Evolutionary conservation across 2,113 vertebrate genomes (phyloP), one percentile per base, ranked within the genome.

Genomic region (Siniperca knerii): DNA sequence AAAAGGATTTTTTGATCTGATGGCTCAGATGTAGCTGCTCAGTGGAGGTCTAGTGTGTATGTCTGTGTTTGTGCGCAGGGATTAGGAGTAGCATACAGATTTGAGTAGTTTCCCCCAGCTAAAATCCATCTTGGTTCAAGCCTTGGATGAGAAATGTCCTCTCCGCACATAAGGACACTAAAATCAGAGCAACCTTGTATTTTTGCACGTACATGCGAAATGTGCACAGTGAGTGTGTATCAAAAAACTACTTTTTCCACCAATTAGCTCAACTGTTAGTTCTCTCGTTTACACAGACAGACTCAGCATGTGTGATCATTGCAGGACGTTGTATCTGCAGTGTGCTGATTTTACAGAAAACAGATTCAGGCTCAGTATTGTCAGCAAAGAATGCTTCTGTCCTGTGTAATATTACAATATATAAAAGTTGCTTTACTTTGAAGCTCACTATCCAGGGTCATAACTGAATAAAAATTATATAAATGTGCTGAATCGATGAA

Each of bases 71-170:
- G 90, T 83, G 75, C 1, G 18, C 21, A 50, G 57, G 85, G 89
- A 92, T 91, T 88, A 92, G 84, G 86, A 75, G 66, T 37, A 82
- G 87, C 81, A 87, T 90, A 91, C 87, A 90, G 89, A 93, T 88
- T 82, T 77, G 76, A 88, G 69, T 62, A 72, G 75, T 80, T 83
- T 80, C 64, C 72, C 4, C 37, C 48, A 74, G 81, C 77, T 81
- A 68, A 79, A 81, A 84, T 86, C 68, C 86, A 84, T 70, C 72
- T 83, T 33, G 44, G 82, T 82, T 87, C 55, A 70, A 80, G 50
- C 66, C 58, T 80, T 55, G 79, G 75, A 91, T 84, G 75, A 83
- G 58, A 75, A 61, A 67, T 44, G 25, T 68, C 57, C n/a, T 77
- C 40, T 35, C 33, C 13, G 44, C 37, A 71, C 50, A 71, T 5